These are phyloP conservation scores for Hololepta plana DNA, from an alignment of 2,888 invertebrate species.

Conservation along the genomic window DNA sequence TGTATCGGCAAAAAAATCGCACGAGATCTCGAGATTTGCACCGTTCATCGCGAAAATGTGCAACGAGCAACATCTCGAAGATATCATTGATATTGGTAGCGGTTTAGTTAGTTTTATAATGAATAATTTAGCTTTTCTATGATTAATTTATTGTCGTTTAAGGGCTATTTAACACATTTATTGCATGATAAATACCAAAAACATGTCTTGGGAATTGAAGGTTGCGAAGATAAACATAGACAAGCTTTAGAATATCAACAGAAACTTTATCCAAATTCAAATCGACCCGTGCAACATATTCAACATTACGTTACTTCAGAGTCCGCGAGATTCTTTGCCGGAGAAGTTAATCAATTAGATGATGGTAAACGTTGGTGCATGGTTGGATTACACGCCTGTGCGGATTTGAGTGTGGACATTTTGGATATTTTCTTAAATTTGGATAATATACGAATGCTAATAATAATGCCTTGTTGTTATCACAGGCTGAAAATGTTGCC, in stretches of 20 bases:
- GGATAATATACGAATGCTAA: constrained; percentile 33
- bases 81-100: constrained; percentile 54
- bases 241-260: constrained; percentile 38
- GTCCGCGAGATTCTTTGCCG: constrained; percentile 22
- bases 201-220: constrained; percentile 50
- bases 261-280: constrained; percentile 33
- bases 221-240: constrained; percentile 33
- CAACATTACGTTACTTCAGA: constrained; percentile 35
- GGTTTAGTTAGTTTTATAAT: constrained; percentile 40
- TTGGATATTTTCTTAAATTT: constrained; percentile 44
- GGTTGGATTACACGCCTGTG: constrained; percentile 60
- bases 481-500: constrained; percentile 38
- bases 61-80: constrained; percentile 25
- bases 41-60: constrained; percentile 34
- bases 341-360: too few relatives aligned
- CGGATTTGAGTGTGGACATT: constrained; percentile 51
- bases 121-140: constrained; percentile 1
- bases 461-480: constrained; percentile 64
- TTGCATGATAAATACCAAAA: constrained; percentile 37
- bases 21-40: constrained; percentile 48
- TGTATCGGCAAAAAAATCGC: constrained; percentile 45
- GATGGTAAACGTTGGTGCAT: constrained; percentile 20
- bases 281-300: constrained; percentile 35
- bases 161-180: constrained; percentile 60
- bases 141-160: constrained; percentile 14